These are phyloP conservation scores for Andrena praecox DNA, from an alignment of 2,888 invertebrate genomes.

Conservation along the genomic window DNA sequence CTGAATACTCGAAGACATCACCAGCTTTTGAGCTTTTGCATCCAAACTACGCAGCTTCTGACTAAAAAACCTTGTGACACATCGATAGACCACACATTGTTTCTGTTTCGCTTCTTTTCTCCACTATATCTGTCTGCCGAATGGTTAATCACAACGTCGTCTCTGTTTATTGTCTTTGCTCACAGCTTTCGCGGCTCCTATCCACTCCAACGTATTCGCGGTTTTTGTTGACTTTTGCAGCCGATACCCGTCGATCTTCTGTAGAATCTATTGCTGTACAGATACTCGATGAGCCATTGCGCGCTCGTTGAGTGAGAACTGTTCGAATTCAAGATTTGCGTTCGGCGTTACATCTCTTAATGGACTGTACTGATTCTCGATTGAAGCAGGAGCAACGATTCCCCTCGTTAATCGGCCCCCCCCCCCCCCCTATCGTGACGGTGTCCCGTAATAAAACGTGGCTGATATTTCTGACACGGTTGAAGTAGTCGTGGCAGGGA, in stretches of 20 bases:
- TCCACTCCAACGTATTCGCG: conserved; percentile 37
- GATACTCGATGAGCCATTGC: not conserved
- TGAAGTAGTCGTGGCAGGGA: conserved; percentile 64
- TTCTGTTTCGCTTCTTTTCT: conserved; percentile 76
- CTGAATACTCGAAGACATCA: conserved; percentile 39
- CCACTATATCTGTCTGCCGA: conserved; percentile 54
- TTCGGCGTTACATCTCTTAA: conserved; percentile 36
- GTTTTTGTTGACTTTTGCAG: conserved; percentile 41
- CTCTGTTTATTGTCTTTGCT: conserved; percentile 48
- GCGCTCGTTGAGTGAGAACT: not conserved
- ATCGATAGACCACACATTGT: conserved; percentile 62
- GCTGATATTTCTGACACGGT: conserved; percentile 77
- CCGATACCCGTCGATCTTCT: conserved; percentile 10
- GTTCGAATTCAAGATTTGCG: conserved; percentile 26
- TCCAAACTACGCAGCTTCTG: conserved; percentile 81
- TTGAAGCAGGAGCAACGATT: conserved; percentile 56
- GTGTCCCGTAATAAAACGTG: conserved; percentile 64
- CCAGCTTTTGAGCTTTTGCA: conserved; percentile 84
- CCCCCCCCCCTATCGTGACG: conserved; percentile 32
- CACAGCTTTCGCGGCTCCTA: conserved; percentile 51
- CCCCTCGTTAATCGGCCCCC: conserved; percentile 60
- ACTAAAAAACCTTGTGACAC: conserved; percentile 31
- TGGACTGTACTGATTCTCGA: conserved; percentile 40
- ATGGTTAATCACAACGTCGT: conserved; percentile 39
- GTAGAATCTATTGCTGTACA: not conserved